Percentiles rank a stretch among this genome's conserved stretches.
Conservation (phyloP, 2,113 vertebrate species). For the Eupsittula cactorum region DNA sequence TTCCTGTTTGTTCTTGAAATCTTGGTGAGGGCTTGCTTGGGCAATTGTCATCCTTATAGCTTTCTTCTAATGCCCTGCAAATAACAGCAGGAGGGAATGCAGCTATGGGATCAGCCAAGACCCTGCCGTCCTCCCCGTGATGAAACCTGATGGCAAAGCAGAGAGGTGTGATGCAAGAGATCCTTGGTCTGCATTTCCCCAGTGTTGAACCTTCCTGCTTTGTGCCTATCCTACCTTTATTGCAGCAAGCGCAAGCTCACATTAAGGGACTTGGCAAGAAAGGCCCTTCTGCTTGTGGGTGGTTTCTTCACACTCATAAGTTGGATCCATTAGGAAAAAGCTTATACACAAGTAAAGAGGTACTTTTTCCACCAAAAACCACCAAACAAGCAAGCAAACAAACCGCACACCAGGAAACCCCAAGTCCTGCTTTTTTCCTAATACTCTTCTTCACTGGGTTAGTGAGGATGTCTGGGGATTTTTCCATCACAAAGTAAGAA, state of each 20-base stretch:
- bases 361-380: not conserved
- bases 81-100: not conserved
- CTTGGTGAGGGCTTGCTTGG: not conserved
- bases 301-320: not conserved
- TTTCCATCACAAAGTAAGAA: not conserved
- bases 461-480: not conserved
- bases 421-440: not conserved
- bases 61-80: not conserved
- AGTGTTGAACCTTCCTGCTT: accelerated
- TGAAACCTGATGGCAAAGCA: not conserved
- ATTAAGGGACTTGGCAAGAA: not conserved
- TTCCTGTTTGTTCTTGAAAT: not conserved
- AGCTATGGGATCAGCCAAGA: not conserved
- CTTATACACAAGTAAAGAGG: not conserved
- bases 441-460: not conserved
- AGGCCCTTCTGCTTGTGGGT: not conserved
- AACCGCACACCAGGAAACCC: not conserved
- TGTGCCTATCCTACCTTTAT: not conserved
- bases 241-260: not conserved
- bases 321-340: not conserved
- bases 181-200: not conserved
- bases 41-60: not conserved
- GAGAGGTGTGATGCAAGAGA: not conserved
- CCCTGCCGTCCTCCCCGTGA: accelerated
- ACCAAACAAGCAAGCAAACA: not conserved